These are phyloP conservation scores for Micrasema longulum DNA, from an alignment of 1,140 invertebrate genomes.

Conservation along the genomic window DNA sequence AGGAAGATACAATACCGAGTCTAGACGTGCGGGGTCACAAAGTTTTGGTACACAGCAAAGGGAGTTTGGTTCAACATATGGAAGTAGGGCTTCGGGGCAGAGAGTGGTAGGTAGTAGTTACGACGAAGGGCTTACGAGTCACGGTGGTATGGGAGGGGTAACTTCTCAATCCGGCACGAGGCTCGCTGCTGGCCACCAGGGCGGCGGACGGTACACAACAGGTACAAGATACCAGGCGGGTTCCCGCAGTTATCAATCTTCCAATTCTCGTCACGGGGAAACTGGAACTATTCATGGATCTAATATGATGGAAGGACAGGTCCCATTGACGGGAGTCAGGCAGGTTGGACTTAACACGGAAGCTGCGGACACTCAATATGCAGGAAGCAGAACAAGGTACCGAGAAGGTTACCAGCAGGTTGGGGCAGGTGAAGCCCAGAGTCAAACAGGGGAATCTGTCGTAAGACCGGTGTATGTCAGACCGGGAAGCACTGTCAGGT, in stretches of 20 bases:
- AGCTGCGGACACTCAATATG: constrained; percentile 7
- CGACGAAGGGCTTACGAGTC: background rate
- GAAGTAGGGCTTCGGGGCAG: constrained; percentile 19
- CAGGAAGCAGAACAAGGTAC: constrained; percentile 19
- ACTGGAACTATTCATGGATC: constrained; percentile 13
- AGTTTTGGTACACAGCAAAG: background rate
- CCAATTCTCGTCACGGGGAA: constrained; percentile 24
- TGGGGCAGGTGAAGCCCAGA: constrained; percentile 25
- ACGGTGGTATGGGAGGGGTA: background rate
- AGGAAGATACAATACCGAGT: background rate
- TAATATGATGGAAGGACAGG: background rate
- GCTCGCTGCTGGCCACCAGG: background rate
- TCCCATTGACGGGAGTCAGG: constrained; percentile 34
- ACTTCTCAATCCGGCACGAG: constrained; percentile 7
- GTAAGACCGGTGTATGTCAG: constrained; percentile 55
- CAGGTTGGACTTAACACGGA: constrained; percentile 16
- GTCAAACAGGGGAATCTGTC: background rate
- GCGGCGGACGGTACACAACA: background rate
- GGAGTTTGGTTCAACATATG: constrained; percentile 5
- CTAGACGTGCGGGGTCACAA: background rate
- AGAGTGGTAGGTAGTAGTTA: constrained; percentile 3
- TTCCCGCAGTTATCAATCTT: background rate
- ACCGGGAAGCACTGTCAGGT: constrained; percentile 59
- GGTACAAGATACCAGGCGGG: background rate
- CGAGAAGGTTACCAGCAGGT: constrained; percentile 7